Conservation (phyloP, 1,140 invertebrate genomes). For the Ceratina japonica region DNA sequence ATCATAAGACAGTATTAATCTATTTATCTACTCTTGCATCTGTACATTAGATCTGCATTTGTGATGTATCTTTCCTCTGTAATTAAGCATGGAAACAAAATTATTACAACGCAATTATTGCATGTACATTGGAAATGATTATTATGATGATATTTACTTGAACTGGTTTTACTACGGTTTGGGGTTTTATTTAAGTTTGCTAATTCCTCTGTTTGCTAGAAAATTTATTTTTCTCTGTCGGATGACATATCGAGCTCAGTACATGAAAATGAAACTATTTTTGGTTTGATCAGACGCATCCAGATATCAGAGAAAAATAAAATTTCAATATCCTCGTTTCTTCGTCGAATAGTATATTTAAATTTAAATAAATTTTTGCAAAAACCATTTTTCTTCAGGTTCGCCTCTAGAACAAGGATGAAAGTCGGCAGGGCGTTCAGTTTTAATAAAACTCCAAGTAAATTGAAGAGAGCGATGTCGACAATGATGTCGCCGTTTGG, state of each 20-base stretch:
- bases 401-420: conserved; percentile 89
- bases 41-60: conserved; percentile 16
- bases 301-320: conserved; percentile 48
- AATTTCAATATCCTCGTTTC: conserved; percentile 55
- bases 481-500: conserved; percentile 96
- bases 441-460: conserved; percentile 96
- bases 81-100: conserved; percentile 20
- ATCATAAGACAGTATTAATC: too few species aligned
- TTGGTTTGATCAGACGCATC: background rate
- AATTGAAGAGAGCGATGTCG: conserved; percentile 94
- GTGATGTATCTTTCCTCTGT: conserved; percentile 19
- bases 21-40: conserved; percentile 1
- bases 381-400: conserved; percentile 79
- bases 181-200: conserved; percentile 48
- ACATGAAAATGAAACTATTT: background rate
- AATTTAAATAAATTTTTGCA: conserved; percentile 34
- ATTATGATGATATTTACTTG: conserved; percentile 50
- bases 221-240: conserved; percentile 58
- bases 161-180: conserved; percentile 62
- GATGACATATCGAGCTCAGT: background rate
- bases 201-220: conserved; percentile 48
- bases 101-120: conserved; percentile 19
- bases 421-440: conserved; percentile 96
- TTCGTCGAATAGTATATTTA: conserved; percentile 27
- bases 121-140: conserved; percentile 35